Conservation (phyloP, 2,113 vertebrate genomes). For the Varanus salvator region DNA sequence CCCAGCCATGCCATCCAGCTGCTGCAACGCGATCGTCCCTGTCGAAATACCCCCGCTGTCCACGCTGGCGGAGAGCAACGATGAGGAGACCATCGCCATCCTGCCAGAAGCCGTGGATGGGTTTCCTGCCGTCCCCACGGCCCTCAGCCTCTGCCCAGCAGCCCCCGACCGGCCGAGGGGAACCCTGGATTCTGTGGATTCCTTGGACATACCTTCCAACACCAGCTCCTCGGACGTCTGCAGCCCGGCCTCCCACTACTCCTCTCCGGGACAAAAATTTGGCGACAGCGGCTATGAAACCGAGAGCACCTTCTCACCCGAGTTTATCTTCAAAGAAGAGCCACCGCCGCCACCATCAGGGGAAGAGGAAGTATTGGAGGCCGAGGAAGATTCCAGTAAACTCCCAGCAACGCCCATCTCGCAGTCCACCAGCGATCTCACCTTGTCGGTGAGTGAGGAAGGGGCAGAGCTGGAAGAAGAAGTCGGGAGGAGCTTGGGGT, state of each 20-base stretch:
- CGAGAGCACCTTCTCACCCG: constrained; percentile 77
- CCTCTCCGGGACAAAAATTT: constrained; percentile 74
- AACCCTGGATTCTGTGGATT: constrained; percentile 60
- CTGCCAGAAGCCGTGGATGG: constrained; percentile 48
- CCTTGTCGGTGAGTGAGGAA: constrained; percentile 63
- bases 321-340: constrained; percentile 71
- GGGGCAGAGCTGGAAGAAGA: constrained; percentile 79
- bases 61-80: constrained; percentile 50
- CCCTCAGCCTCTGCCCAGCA: constrained; percentile 54
- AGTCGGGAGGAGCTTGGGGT: constrained; percentile 78
- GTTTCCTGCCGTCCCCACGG: constrained; percentile 35
- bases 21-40: constrained; percentile 50
- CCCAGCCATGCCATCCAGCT: constrained; percentile 39
- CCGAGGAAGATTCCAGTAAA: constrained; percentile 63
- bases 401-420: constrained; percentile 52
- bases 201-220: constrained; percentile 70
- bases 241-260: constrained; percentile 74
- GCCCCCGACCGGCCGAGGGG: constrained; percentile 20
- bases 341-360: constrained; percentile 73
- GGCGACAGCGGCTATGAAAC: constrained; percentile 79
- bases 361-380: constrained; percentile 73
- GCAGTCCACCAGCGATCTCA: constrained; percentile 82
- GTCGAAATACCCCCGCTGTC: constrained; percentile 56
- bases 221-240: constrained; percentile 68
- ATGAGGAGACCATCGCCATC: constrained; percentile 55